These are phyloP conservation scores for Solenodon paradoxus DNA, from an alignment of 2,113 vertebrate species.

Conservation along the genomic window DNA sequence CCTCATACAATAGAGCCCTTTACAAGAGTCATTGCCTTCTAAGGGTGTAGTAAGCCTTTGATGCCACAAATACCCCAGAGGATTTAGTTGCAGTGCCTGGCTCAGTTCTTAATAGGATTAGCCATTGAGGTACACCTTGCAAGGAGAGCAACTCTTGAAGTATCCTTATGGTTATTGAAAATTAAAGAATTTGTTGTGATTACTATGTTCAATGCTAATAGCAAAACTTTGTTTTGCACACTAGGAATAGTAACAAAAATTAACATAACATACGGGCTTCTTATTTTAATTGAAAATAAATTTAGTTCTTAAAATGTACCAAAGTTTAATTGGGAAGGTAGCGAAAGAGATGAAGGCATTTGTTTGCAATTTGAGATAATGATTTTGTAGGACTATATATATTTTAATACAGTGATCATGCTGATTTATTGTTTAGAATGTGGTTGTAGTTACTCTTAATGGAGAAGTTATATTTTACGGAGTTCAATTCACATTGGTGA, in stretches of 20 bases:
- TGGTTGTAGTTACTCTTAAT: slow-evolving; percentile 71
- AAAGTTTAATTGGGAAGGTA: slow-evolving; percentile 73
- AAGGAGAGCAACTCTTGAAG: slow-evolving; percentile 45
- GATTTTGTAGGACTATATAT: slow-evolving; percentile 47
- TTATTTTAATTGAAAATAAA: slow-evolving; percentile 82
- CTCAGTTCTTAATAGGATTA: slow-evolving; percentile 61
- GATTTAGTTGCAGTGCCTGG: background rate
- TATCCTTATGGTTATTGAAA: slow-evolving; percentile 7
- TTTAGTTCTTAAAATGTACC: slow-evolving; percentile 72
- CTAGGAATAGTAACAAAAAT: slow-evolving; percentile 74
- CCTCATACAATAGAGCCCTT: slow-evolving; percentile 59
- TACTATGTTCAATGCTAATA: slow-evolving; percentile 28
- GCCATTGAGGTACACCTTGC: slow-evolving; percentile 61
- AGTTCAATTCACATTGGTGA: slow-evolving; percentile 75
- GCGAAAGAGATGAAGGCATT: slow-evolving; percentile 52
- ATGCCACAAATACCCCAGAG: slow-evolving; percentile 59
- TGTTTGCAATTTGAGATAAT: slow-evolving; percentile 63
- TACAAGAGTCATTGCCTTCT: slow-evolving; percentile 55
- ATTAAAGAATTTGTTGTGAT: slow-evolving; percentile 60
- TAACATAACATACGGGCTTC: slow-evolving; percentile 73
- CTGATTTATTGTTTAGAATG: slow-evolving; percentile 38
- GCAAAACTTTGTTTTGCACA: slow-evolving; percentile 66
- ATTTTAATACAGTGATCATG: slow-evolving; percentile 40
- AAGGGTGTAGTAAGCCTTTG: slow-evolving; percentile 69
- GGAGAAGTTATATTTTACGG: slow-evolving; percentile 75